Percentiles rank a stretch among this genome's conserved stretches.
Conservation (phyloP, 2,888 invertebrate genomes). For the Cephus rjabovi region DNA sequence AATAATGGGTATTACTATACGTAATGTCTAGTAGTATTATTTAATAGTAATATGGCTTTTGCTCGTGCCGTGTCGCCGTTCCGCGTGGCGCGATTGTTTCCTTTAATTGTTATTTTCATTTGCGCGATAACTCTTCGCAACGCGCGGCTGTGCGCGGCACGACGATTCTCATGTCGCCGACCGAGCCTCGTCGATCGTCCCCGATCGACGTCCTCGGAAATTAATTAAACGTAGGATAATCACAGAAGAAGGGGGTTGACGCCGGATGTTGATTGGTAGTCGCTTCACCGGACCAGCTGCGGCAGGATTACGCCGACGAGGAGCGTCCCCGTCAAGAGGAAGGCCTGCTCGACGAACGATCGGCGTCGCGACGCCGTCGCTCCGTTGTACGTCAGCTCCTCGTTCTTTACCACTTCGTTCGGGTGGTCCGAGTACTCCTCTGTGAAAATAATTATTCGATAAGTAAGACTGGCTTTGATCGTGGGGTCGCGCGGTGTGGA, state of each 20-base stretch:
- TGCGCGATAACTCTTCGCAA: slow-evolving; percentile 30
- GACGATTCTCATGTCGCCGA: slow-evolving; percentile 24
- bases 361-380: slow-evolving; percentile 45
- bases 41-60: slow-evolving; percentile 27
- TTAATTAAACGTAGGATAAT: slow-evolving; percentile 66
- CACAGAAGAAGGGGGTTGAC: slow-evolving; percentile 65
- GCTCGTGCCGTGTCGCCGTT: slow-evolving; percentile 18
- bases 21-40: slow-evolving; percentile 59
- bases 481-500: neutral
- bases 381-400: slow-evolving; percentile 84
- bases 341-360: slow-evolving; percentile 22
- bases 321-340: slow-evolving; percentile 51
- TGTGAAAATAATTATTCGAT: slow-evolving; percentile 63
- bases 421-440: slow-evolving; percentile 90
- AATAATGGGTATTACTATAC: slow-evolving; percentile 58
- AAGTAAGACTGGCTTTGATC: neutral
- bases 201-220: slow-evolving; percentile 41
- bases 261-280: slow-evolving; percentile 38
- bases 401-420: slow-evolving; percentile 93
- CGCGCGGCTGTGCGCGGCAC: slow-evolving; percentile 31
- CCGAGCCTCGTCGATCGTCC: slow-evolving; percentile 2
- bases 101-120: slow-evolving; percentile 30
- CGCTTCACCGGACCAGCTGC: slow-evolving; percentile 63
- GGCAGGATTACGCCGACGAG: slow-evolving; percentile 51
- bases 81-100: slow-evolving; percentile 23